phyloP scores from a whole-genome alignment of 2,888 invertebrate genomes.

The Melipona bicolor region DNA sequence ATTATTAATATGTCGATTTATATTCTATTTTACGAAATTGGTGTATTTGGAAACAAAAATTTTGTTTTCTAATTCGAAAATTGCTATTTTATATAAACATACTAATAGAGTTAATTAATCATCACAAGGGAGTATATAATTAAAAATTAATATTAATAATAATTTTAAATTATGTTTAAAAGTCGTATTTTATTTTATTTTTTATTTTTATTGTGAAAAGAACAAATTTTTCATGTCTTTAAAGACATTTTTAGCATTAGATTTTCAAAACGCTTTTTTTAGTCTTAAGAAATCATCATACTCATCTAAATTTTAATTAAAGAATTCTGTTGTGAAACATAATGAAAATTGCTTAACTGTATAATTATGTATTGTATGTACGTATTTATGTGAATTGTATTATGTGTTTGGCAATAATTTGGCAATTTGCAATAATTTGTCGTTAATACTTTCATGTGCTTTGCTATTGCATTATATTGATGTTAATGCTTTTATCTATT shows the following conservation, averaged over 20 bases:
- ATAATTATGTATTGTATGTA: not conserved
- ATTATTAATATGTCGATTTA: no score
- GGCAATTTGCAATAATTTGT: not conserved
- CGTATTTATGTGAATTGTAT: not conserved
- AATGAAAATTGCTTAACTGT: not conserved
- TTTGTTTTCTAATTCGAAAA: no score
- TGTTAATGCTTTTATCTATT: not conserved
- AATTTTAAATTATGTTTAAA: not conserved
- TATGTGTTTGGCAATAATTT: not conserved
- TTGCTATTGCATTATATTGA: conserved; percentile 5
- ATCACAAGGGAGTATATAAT: not conserved
- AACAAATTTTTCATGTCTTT: not conserved
- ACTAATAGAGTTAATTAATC: not conserved
- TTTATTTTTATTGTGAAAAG: no score
- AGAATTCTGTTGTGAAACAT: not conserved
- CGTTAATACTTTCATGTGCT: conserved; percentile 14
- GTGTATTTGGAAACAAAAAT: no score
- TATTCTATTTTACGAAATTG: no score
- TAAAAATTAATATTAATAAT: not conserved
- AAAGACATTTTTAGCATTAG: not conserved
- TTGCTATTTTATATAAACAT: no score
- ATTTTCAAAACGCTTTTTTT: not conserved
- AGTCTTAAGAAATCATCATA: not conserved
- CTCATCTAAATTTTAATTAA: not conserved
- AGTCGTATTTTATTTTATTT: not conserved